A percentile compares a stretch with the other conserved stretches of the same genome.
Evolutionary conservation across 2,888 invertebrate species (phyloP).

Genomic region (Bugulina stolonifera): DNA sequence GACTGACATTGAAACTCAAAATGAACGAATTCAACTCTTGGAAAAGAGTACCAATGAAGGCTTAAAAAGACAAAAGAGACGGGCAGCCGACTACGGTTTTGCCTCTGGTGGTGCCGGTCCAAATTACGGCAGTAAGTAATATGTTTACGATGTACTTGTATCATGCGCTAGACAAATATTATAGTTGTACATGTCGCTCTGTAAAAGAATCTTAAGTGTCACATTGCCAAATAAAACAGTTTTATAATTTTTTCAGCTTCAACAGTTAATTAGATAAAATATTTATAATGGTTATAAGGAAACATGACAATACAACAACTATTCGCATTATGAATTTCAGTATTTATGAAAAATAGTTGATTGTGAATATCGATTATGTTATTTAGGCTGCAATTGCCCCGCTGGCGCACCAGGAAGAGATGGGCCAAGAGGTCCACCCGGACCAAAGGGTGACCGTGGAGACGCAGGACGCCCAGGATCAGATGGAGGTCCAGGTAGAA

Average conservation of each 20-base stretch:
- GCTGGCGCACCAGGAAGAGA: background rate
- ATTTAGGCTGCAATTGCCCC: background rate
- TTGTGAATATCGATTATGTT: no score
- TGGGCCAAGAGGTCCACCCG: background rate
- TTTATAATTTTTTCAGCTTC: no score
- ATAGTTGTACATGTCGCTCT: no score
- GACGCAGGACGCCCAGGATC: background rate
- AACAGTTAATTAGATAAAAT: no score
- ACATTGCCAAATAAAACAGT: no score
- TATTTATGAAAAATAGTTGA: no score
- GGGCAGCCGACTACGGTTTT: background rate
- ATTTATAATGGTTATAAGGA: no score
- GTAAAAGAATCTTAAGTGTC: no score
- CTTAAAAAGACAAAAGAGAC: background rate
- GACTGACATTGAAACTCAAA: background rate
- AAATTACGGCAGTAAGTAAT: background rate
- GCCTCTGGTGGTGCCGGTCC: background rate
- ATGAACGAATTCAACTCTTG: background rate
- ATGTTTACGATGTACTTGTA: no score
- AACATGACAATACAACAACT: no score
- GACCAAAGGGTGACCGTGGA: background rate
- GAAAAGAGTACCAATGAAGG: background rate
- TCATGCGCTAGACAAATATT: no score
- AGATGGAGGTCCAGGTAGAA: background rate
- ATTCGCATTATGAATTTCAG: no score